Percentiles rank a stretch among this genome's conserved stretches.
These are phyloP conservation scores for Chrosomus eos DNA, from an alignment of 2,797 vertebrate genomes.

Conservation along the genomic window DNA sequence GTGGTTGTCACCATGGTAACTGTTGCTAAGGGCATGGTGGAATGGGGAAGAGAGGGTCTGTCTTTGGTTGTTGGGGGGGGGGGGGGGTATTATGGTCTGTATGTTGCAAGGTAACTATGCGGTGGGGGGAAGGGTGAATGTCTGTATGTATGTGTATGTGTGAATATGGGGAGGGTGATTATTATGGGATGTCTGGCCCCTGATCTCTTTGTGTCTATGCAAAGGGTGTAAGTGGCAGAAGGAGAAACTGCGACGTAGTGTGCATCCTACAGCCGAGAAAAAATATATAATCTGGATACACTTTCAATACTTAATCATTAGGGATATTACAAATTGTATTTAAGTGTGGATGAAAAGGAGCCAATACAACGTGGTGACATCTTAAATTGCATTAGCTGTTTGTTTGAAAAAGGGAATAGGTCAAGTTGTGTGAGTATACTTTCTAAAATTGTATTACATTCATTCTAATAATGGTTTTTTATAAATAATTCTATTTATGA, in stretches of 20 bases:
- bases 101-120: constrained; percentile 91
- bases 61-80: constrained; percentile 65
- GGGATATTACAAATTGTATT: constrained; percentile 26
- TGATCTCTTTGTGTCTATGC: constrained; percentile 88
- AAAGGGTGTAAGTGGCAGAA: constrained; percentile 79
- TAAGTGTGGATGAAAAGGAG: constrained; percentile 62
- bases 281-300: background rate
- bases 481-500: background rate
- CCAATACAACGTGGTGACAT: constrained; percentile 50
- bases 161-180: constrained; percentile 68
- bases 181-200: constrained; percentile 89
- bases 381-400: constrained; percentile 51
- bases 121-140: constrained; percentile 82
- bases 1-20: constrained; percentile 77
- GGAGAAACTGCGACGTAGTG: constrained; percentile 78
- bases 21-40: constrained; percentile 81
- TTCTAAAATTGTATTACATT: constrained; percentile 48
- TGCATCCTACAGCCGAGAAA: constrained; percentile 70
- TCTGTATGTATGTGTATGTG: constrained; percentile 67
- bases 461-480: constrained; percentile 42
- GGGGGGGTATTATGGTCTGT: constrained; percentile 88
- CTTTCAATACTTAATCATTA: constrained; percentile 53
- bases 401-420: constrained; percentile 61
- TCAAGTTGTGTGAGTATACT: constrained; percentile 77
- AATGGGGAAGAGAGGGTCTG: constrained; percentile 80